Conservation (phyloP, 2,797 vertebrate species). For the Lophotriccus pileatus region DNA sequence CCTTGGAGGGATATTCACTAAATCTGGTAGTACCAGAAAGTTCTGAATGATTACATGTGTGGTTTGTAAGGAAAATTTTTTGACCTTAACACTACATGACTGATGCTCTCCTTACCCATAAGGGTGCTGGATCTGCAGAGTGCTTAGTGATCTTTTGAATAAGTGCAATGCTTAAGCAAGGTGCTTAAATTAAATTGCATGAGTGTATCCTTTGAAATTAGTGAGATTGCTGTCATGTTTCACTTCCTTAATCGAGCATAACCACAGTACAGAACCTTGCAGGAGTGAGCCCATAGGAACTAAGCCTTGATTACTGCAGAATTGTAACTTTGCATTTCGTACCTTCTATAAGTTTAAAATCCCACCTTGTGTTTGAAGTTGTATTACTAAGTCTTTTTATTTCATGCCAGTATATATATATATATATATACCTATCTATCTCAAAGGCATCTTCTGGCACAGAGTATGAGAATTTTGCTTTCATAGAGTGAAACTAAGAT, state of each 20-base stretch:
- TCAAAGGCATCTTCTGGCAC: conserved; percentile 34
- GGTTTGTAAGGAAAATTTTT: not conserved
- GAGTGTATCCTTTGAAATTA: conserved; percentile 23
- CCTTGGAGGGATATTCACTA: not conserved
- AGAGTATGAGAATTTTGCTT: conserved; percentile 18
- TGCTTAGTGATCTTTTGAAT: not conserved
- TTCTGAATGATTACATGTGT: not conserved
- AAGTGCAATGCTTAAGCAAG: not conserved
- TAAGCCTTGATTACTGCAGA: not conserved
- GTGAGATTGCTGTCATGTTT: not conserved
- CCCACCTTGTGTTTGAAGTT: conserved; percentile 20
- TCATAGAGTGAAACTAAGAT: not conserved
- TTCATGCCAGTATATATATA: not conserved
- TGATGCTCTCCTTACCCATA: not conserved
- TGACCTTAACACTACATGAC: not conserved
- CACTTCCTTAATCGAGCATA: not conserved
- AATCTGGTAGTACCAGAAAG: not conserved
- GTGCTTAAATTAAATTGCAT: not conserved
- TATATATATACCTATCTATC: not conserved
- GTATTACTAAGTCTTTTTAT: conserved; percentile 32
- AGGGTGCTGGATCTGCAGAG: not conserved
- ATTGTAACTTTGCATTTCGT: conserved; percentile 26
- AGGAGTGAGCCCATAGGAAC: not conserved
- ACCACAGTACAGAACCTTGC: not conserved
- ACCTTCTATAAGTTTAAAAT: conserved; percentile 26